A percentile compares a stretch with the other conserved stretches of the same genome.
These are phyloP conservation scores for Blastomussa wellsi DNA, from an alignment of 92 coral and sea anemone genomes.

Conservation along the genomic window DNA sequence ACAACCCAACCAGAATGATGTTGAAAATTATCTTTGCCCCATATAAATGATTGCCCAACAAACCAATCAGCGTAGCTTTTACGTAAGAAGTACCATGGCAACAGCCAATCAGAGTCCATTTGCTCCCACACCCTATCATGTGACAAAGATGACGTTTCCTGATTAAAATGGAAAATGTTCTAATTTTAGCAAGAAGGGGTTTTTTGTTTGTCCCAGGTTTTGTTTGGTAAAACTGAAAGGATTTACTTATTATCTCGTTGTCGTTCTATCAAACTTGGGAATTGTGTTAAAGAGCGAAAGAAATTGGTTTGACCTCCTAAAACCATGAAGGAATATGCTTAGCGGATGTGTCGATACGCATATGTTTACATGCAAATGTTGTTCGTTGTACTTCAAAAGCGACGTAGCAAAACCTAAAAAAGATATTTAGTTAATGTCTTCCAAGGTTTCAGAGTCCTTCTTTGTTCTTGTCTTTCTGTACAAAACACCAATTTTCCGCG, in stretches of 20 bases:
- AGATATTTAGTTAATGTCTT: not conserved
- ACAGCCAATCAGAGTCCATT: constrained; percentile 79
- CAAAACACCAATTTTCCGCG: not conserved
- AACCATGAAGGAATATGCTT: constrained; percentile 3
- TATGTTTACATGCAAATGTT: constrained; percentile 54
- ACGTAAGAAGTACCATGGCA: constrained; percentile 64
- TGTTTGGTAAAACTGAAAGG: constrained; percentile 23
- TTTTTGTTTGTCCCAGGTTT: constrained; percentile 20
- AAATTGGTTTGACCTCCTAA: not conserved
- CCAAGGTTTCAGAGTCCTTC: not conserved
- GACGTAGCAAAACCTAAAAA: not conserved
- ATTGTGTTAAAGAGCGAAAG: not conserved
- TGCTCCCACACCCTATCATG: constrained; percentile 79
- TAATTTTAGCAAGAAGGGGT: constrained; percentile 53
- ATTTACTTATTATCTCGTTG: not conserved
- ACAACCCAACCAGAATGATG: not conserved
- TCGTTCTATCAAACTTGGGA: not conserved
- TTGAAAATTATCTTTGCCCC: not conserved
- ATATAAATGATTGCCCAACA: not conserved
- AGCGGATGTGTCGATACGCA: constrained; percentile 25
- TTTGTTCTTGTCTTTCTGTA: not conserved
- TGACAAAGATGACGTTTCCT: constrained; percentile 62
- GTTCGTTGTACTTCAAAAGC: constrained; percentile 38
- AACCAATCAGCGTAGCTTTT: constrained; percentile 53
- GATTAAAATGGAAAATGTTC: constrained; percentile 47